phyloP scores from a whole-genome alignment of 1,140 invertebrate genomes.

The Eufriesea mexicana region DNA sequence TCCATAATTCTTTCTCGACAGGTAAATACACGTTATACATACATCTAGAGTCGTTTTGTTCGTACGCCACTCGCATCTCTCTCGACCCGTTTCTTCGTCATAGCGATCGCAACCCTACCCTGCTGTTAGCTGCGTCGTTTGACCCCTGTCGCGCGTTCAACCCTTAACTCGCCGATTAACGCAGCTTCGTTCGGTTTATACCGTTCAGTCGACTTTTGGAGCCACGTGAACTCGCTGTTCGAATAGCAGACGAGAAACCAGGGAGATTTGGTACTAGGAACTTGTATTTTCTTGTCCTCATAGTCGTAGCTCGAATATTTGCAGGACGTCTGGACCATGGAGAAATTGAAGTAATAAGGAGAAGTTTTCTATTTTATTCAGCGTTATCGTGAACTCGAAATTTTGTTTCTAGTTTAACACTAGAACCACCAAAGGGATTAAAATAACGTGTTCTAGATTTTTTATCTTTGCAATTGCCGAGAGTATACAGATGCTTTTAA shows the following conservation, averaged over 20 bases:
- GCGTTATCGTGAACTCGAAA: too few relatives aligned
- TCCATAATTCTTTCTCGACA: conserved; percentile 30
- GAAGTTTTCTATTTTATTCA: too few relatives aligned
- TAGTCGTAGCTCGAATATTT: too few relatives aligned
- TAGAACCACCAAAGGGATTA: too few relatives aligned
- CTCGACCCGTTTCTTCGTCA: conserved; percentile 14
- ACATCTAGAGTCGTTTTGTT: conserved; percentile 44
- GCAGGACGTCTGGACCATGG: too few relatives aligned
- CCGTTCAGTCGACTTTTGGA: background rate
- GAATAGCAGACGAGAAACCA: background rate
- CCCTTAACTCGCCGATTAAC: background rate
- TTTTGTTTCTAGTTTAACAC: too few relatives aligned
- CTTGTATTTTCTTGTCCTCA: too few relatives aligned
- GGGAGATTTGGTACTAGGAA: too few relatives aligned
- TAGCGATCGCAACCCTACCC: background rate
- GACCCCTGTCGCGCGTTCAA: conserved; percentile 12
- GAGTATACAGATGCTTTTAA: too few relatives aligned
- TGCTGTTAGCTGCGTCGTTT: background rate
- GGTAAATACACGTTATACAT: conserved; percentile 57
- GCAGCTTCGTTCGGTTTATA: background rate
- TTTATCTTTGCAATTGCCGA: too few relatives aligned
- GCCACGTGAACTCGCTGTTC: background rate
- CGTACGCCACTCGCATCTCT: conserved; percentile 24
- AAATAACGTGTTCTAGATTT: too few relatives aligned
- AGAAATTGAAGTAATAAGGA: too few relatives aligned